Evolutionary conservation across 2,888 invertebrate genomes (phyloP), one percentile per base, ranked within the genome.

Genomic region (Actias luna): DNA sequence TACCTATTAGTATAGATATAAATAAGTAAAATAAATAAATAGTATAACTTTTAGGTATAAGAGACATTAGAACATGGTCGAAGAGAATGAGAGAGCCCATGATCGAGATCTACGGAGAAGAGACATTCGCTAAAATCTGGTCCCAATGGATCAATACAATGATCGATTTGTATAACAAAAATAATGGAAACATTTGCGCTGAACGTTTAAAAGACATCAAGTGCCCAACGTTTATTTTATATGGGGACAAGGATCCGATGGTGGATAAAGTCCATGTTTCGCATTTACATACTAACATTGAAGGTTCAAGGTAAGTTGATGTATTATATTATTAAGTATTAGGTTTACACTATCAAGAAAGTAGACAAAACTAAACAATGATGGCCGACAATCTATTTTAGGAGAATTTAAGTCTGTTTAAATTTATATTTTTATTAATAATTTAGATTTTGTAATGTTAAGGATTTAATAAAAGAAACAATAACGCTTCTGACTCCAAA

Each of bases 171-270:
- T 94, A 91, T 69, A 88, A 93, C 10, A 85, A 93, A 4, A 92
- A 94, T 0, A 88, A 94, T 36, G 97, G 97, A 0, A 94, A 98
- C 76, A 94, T 98, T 67, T 98, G 97, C 79, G 94, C 93, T 65
- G 85, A 93, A 3, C 82, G 93, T 35, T 77, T 98, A 46, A 82
- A 93, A 2, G 88, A 95, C 58, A 95, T 98, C 25, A 90, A 91
- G 61, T 96, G 96, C 68, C 96, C 96, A 0, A 97, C 97, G 0
- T 93, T 97, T 25, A 95, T 98, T 70, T 77, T 98, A 57, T 97
- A 98, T 77, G 98, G 98, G 0, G 94, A 94, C 69, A 96, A 96
- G 79, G 98, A 98, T 86, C 94, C 95, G 0, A 89, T 98, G 87
- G 95, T 98, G 2, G 94, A 95, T 1, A 79, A 89, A 25, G 95